These are phyloP conservation scores for Martes flavigula DNA, from an alignment of 2,797 vertebrate genomes.

Conservation along the genomic window DNA sequence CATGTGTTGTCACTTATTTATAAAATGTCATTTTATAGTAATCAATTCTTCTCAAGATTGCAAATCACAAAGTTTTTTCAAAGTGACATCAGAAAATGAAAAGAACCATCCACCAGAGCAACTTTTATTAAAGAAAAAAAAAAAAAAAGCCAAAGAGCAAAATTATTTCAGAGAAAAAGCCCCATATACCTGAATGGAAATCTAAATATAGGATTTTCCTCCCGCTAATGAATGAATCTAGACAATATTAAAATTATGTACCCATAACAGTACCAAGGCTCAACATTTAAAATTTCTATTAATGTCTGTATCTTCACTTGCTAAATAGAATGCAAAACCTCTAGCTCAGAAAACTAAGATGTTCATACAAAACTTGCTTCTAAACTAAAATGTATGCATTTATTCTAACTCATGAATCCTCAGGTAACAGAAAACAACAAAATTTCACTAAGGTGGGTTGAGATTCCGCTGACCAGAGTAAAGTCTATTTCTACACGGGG, in stretches of 20 bases:
- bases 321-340: slow-evolving; percentile 1
- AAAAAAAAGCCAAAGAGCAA: neutral
- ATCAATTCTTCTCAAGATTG: neutral
- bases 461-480: neutral
- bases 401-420: neutral
- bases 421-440: neutral
- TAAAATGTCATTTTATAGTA: neutral
- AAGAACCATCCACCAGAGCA: slow-evolving; percentile 40
- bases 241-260: slow-evolving; percentile 6
- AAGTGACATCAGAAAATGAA: neutral
- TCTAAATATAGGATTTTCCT: neutral
- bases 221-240: slow-evolving; percentile 14
- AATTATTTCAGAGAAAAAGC: slow-evolving; percentile 33
- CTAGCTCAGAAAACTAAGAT: neutral
- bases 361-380: neutral
- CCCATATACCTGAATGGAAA: neutral
- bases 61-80: slow-evolving; percentile 34
- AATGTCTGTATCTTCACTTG: neutral
- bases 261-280: neutral
- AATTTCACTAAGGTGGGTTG: neutral
- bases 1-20: slow-evolving; percentile 7
- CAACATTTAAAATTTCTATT: neutral
- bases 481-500: neutral
- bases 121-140: slow-evolving; percentile 12
- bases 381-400: slow-evolving; percentile 13